Conservation (phyloP, 2,797 vertebrate genomes). For the Poeciliopsis turneri region DNA sequence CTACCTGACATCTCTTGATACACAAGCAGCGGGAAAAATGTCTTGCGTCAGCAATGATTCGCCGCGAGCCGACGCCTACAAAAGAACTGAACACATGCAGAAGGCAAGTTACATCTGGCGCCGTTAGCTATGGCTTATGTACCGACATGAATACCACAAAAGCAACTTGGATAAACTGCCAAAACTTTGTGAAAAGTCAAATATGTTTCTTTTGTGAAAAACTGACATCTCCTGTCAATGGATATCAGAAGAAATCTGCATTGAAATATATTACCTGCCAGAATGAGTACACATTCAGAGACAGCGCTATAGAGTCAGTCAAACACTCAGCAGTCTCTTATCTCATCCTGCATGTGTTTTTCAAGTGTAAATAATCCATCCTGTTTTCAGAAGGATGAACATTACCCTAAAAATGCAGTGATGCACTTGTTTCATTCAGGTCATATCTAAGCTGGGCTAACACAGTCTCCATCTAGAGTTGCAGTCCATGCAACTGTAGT, state of each 20-base stretch:
- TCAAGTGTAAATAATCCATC: neutral
- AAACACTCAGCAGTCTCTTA: neutral
- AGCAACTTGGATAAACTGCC: neutral
- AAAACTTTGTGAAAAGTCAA: neutral
- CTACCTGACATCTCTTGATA: neutral
- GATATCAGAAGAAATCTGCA: neutral
- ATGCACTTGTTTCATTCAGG: neutral
- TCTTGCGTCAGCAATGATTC: neutral
- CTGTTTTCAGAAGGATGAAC: neutral
- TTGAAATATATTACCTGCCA: neutral
- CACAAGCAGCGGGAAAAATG: neutral
- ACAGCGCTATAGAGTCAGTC: neutral
- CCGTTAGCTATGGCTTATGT: neutral
- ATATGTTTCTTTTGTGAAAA: neutral
- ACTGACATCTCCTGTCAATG: neutral
- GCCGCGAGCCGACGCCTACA: neutral
- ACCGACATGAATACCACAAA: neutral
- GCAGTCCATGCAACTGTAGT: neutral
- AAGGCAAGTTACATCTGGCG: neutral
- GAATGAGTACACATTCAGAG: neutral
- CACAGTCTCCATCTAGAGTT: neutral
- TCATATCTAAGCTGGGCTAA: neutral
- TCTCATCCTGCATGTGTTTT: neutral
- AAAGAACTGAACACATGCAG: neutral
- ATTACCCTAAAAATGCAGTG: conserved; percentile 1